A percentile compares a stretch with the other conserved stretches of the same genome.
Conservation (phyloP, 92 coral and sea anemone genomes). For the Parazoanthus atlanticus region DNA sequence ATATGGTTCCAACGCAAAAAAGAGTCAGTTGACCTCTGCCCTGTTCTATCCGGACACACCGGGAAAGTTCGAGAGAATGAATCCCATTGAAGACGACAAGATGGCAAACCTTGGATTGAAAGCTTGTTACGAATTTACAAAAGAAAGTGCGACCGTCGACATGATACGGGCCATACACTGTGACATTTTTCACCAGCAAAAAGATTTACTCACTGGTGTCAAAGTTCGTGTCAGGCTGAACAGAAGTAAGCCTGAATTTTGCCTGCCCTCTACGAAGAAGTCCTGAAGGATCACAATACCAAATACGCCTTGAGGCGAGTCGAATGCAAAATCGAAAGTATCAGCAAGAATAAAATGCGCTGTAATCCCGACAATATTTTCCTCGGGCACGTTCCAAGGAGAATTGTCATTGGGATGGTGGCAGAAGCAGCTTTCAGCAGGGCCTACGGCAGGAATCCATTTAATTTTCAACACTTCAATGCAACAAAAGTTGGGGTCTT, state of each 20-base stretch:
- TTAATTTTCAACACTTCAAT: background rate
- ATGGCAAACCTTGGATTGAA: constrained; percentile 28
- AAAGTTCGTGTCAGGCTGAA: background rate
- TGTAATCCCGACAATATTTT: background rate
- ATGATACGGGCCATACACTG: constrained; percentile 51
- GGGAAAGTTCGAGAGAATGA: background rate
- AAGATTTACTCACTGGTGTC: background rate
- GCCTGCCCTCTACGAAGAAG: background rate
- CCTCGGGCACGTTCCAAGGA: background rate
- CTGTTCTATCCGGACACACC: background rate
- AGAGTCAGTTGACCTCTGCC: constrained; percentile 36
- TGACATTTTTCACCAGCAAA: constrained; percentile 47
- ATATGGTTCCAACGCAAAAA: constrained; percentile 50
- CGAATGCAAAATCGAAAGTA: background rate
- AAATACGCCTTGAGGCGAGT: background rate
- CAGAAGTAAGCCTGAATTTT: background rate
- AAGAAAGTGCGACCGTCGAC: constrained; percentile 42
- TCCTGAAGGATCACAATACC: too few species aligned
- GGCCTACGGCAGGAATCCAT: background rate
- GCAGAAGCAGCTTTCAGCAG: background rate
- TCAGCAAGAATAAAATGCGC: background rate
- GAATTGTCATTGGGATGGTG: background rate
- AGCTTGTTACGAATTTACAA: constrained; percentile 41
- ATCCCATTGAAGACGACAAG: background rate
- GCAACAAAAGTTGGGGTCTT: background rate